Percentiles rank a stretch among this genome's conserved stretches.
phyloP scores from a whole-genome alignment of 2,113 vertebrate genomes.

The Pseudopodoces humilis region DNA sequence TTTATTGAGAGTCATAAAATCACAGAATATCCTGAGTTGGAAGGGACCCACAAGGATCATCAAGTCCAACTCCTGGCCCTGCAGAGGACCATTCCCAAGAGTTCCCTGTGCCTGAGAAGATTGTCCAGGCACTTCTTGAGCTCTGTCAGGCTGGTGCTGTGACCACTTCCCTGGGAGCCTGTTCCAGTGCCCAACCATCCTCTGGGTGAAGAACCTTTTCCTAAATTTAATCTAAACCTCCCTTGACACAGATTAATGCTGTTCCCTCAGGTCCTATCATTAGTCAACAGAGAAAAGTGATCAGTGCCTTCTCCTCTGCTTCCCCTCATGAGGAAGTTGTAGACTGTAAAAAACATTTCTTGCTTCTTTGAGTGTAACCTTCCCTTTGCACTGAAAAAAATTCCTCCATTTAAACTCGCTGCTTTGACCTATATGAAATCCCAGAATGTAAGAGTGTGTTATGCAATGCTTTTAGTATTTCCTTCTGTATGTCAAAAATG shows the following conservation, averaged over 20 bases:
- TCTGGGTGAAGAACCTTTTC: not conserved
- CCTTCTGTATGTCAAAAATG: not conserved
- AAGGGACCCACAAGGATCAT: not conserved
- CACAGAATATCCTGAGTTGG: not conserved
- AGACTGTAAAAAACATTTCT: not conserved
- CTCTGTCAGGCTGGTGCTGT: not conserved
- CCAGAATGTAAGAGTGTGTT: not conserved
- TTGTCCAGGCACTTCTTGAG: not conserved
- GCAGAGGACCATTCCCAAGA: not conserved
- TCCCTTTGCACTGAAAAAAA: not conserved
- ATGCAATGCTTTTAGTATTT: not conserved
- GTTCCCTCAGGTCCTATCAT: not conserved
- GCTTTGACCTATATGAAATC: not conserved
- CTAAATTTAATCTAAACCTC: not conserved
- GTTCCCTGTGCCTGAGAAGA: rapidly evolving
- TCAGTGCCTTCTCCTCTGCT: not conserved
- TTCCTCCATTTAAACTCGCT: not conserved
- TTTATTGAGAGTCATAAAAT: not conserved
- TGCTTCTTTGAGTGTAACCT: not conserved
- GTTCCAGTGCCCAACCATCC: not conserved
- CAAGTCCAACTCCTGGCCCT: not conserved
- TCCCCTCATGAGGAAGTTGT: not conserved
- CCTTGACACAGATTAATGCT: not conserved
- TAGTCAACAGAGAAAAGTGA: not conserved
- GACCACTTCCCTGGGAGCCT: not conserved